phyloP scores from a whole-genome alignment of 1,140 invertebrate species.

The Drosophila sp. region DNA sequence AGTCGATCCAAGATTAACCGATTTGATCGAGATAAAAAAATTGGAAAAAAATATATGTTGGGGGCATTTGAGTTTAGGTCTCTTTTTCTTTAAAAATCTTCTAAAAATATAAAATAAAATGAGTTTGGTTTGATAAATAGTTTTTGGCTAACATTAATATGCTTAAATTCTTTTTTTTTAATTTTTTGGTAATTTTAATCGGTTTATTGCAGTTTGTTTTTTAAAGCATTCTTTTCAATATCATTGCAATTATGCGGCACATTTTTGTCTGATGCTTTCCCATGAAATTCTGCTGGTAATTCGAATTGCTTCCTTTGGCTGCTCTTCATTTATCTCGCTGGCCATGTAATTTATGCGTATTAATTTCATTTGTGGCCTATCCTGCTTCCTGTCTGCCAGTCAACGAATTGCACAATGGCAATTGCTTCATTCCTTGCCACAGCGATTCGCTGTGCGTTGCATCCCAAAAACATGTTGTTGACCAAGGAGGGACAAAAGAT shows the following conservation, averaged over 20 bases:
- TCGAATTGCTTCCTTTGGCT: slow-evolving; percentile 14
- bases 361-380: slow-evolving; percentile 75
- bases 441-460: slow-evolving; percentile 51
- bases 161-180: not conserved
- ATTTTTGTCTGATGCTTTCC: slow-evolving; percentile 38
- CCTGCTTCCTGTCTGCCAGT: slow-evolving; percentile 65
- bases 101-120: too few species aligned
- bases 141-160: too few species aligned
- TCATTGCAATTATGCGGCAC: slow-evolving; percentile 4
- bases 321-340: slow-evolving; percentile 33
- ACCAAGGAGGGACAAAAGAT: slow-evolving; percentile 63
- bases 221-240: not conserved
- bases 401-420: slow-evolving; percentile 48
- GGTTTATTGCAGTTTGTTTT: not conserved
- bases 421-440: slow-evolving; percentile 39
- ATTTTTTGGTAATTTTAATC: not conserved
- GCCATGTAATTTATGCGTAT: slow-evolving; percentile 77
- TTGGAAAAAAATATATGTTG: too few species aligned
- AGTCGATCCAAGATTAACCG: too few species aligned
- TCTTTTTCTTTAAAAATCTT: too few species aligned
- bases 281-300: slow-evolving; percentile 27
- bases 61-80: too few species aligned
- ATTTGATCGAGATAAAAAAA: too few species aligned
- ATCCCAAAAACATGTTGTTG: slow-evolving; percentile 32
- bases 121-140: too few species aligned